Conservation (phyloP, 2,113 vertebrate genomes). For the Cyphomyrus plagiostoma region DNA sequence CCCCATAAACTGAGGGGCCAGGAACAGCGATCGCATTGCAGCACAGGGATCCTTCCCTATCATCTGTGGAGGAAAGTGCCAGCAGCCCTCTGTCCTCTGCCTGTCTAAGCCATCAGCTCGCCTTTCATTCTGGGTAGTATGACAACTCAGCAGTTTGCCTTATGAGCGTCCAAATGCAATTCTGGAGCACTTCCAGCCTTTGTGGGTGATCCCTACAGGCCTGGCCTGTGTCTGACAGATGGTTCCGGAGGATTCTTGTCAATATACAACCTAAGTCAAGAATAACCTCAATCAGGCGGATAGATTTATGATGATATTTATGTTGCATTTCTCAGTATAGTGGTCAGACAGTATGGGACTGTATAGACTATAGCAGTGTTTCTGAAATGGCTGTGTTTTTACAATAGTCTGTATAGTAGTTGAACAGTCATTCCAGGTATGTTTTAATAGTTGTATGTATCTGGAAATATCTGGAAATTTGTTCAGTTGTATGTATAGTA, state of each 20-base stretch:
- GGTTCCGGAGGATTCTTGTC: neutral
- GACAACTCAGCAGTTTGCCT: slow-evolving; percentile 10
- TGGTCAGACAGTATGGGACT: neutral
- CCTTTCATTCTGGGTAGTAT: neutral
- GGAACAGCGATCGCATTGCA: neutral
- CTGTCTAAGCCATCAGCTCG: neutral
- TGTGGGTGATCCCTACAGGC: neutral
- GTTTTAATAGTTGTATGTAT: neutral
- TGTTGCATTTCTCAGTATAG: neutral
- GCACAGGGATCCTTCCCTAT: neutral
- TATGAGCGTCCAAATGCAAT: neutral
- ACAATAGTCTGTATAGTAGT: neutral
- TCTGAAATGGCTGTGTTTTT: too few relatives aligned
- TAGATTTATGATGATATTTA: neutral
- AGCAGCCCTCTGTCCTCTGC: neutral
- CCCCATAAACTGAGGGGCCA: neutral
- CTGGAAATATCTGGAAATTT: neutral
- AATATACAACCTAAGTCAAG: neutral
- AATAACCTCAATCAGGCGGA: neutral
- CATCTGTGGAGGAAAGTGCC: neutral
- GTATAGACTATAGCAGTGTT: neutral
- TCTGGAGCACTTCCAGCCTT: neutral
- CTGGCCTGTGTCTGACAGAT: neutral
- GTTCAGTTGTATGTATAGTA: neutral
- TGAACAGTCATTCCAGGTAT: neutral